Percentiles rank a stretch among this genome's conserved stretches.
These are phyloP conservation scores for Spatula clypeata DNA, from an alignment of 2,797 vertebrate species.

Conservation along the genomic window DNA sequence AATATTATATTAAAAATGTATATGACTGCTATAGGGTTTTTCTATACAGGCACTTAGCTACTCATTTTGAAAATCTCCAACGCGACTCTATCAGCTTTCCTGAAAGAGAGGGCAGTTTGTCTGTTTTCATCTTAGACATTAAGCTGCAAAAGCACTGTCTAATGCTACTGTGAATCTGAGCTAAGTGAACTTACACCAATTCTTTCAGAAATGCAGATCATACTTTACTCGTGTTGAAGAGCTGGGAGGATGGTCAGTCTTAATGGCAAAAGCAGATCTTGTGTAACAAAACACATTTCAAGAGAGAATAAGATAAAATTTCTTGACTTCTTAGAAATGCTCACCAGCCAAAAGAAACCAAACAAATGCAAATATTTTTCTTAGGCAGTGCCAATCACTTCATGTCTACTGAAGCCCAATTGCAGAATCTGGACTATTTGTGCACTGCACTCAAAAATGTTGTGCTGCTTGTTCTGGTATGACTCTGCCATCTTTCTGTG, in stretches of 20 bases:
- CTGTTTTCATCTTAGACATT: neutral
- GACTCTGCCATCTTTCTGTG: neutral
- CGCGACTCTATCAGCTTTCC: neutral
- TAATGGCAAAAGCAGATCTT: neutral
- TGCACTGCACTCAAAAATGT: neutral
- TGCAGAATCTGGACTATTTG: neutral
- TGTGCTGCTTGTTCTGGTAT: neutral
- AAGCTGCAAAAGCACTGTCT: neutral
- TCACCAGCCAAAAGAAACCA: neutral
- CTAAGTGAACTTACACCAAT: neutral
- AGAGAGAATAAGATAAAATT: neutral
- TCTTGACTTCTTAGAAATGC: neutral
- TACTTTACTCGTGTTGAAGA: neutral
- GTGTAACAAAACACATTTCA: neutral
- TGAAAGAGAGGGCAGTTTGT: neutral
- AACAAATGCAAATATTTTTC: neutral
- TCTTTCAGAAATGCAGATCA: neutral
- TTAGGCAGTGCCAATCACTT: fast-evolving
- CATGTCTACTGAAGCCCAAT: neutral
- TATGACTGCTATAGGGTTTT: fast-evolving
- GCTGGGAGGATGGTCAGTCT: neutral
- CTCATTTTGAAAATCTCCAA: neutral
- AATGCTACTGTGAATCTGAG: neutral
- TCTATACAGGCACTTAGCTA: neutral
- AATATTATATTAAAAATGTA: neutral